Evolutionary conservation across 2,888 invertebrate genomes (phyloP), one percentile per base, ranked within the genome.

Genomic region (Hanleya hanleyi): DNA sequence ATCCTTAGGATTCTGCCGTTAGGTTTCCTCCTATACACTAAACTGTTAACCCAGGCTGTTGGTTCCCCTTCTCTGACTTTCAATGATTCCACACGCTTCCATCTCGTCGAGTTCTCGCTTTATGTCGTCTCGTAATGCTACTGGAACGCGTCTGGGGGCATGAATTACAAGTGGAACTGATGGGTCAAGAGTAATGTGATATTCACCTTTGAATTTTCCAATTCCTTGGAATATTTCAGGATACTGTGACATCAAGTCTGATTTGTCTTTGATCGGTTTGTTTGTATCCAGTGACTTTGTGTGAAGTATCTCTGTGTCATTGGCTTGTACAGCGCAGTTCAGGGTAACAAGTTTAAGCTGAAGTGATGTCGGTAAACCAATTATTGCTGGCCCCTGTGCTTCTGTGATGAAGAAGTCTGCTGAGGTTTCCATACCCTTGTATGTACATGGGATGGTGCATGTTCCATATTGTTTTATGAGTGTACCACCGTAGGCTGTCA

Each of bases 1-100:
- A 12, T 29, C 36, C 26, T 35, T 33, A 15, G 64, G 74, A n/a
- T 33, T 77, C 69, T n/a, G 71, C 26, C 32, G 38, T 47, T 5
- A 38, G n/a, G n/a, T n/a, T n/a, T n/a, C n/a, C n/a, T n/a, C n/a
- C n/a, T 35, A 36, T 65, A 69, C 18, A 66, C 73, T 1, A 74
- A 35, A 57, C 68, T 73, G 18, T 38, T 57, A 0, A 66, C 35
- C 76, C 76, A 76, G n/a, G 67, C 70, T 3, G 76, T 70, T n/a
- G 61, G 69, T 61, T 71, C 69, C n/a, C 57, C 26, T 26, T 69
- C 51, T 35, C 33, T 36, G 22, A 68, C 51, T 49, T 47, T 33
- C 18, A 3, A 69, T 69, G 9, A 69, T 50, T 5, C 32, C 36
- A 29, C 4, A 15, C 2, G 35, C 36, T 37, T 57, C 51, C 61